Percentiles rank a stretch among this genome's conserved stretches.
phyloP scores from a whole-genome alignment of 2,113 vertebrate species.

The Aegotheles bennettii region DNA sequence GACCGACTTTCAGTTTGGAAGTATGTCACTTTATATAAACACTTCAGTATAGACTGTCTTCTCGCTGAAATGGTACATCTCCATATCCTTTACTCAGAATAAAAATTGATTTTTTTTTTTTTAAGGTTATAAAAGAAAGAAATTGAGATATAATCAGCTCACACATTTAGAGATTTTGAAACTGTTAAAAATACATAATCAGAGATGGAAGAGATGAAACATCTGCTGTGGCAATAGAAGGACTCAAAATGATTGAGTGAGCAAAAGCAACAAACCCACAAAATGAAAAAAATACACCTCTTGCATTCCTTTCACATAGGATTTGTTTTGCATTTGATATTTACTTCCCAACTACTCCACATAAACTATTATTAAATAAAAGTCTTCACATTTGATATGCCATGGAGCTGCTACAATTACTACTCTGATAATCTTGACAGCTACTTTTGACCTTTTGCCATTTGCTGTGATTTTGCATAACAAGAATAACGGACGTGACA shows the following conservation, averaged over 20 bases:
- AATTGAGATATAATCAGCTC: constrained; percentile 2
- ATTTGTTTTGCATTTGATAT: constrained; percentile 24
- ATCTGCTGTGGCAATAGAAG: neutral
- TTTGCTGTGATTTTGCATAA: neutral
- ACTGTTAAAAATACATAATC: neutral
- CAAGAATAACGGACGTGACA: neutral
- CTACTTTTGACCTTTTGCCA: constrained; percentile 1
- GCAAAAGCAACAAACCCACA: neutral
- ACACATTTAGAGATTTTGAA: neutral
- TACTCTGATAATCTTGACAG: constrained; percentile 17
- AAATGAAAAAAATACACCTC: neutral
- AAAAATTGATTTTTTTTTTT: neutral
- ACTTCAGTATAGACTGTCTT: neutral
- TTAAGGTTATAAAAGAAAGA: neutral
- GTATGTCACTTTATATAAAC: neutral
- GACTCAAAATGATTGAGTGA: neutral
- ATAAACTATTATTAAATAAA: constrained; percentile 16
- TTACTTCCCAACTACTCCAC: neutral
- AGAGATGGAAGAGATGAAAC: neutral
- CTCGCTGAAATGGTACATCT: neutral
- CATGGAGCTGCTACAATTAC: neutral
- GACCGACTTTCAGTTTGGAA: neutral
- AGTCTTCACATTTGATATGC: neutral
- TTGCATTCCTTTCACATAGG: neutral
- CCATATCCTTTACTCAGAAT: neutral